Base-by-base conservation (phyloP, 1,140 invertebrate genomes). In the Calycopis cecrops region DNA sequence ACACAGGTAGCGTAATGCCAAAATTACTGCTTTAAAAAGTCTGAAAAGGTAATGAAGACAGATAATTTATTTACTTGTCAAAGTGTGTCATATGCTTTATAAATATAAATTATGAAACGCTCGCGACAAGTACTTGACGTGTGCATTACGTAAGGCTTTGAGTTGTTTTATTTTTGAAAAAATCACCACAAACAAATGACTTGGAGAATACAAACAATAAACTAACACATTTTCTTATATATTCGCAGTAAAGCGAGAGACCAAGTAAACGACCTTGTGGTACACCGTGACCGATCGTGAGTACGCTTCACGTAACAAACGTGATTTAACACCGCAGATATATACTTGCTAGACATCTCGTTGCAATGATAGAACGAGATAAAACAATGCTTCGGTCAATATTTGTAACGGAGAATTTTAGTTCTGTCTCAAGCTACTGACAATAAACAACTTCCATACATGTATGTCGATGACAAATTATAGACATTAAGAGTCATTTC, bases 251-350 rank as follows among this genome's bases (percentile, higher is more conserved):
- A 53, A 71, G 56, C 60, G 62, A 50, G 63, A 66, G 68, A 47
- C 52, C 64, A n/a, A 79, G 63, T 47, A 50, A 55, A 62, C 65
- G 69, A 67, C 74, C 76, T 79, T 79, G 74, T 59, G 69, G 62
- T 49, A 76, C 67, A 49, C 70, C 71, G 67, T 67, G 64, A 59
- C 67, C 62, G 66, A 79, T 71, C 65, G 60, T 58, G 53, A 60
- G 71, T 73, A 69, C 69, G 59, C 52, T 44, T 58, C 54, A 65
- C 61, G 58, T 28, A 28, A 28, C 63, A 71, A 71, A 57, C 49
- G 69, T 53, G 52, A 52, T 52, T 52, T 38, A 10, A 37, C 21
- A 28, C 21, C 21, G 21, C 21, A 28, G 21, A n/a, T n/a, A 28
- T 6, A 28, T 28, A 28, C 21, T 28, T 28, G 21, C 6, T 28